Evolutionary conservation across 2,797 vertebrate species (phyloP).

Genomic region (Tragopan temminckii): DNA sequence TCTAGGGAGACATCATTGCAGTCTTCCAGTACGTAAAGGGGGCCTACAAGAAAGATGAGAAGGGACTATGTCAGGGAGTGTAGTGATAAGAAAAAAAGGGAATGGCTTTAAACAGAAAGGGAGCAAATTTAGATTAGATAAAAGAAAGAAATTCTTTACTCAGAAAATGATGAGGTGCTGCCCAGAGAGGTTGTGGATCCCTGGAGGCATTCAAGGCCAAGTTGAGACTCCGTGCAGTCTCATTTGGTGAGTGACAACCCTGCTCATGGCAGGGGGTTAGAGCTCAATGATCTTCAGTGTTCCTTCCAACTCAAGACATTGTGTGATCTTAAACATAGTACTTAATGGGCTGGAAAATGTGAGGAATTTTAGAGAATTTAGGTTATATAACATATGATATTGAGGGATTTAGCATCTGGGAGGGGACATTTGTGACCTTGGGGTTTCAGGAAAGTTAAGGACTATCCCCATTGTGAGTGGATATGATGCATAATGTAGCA

Average conservation of each 20-base stretch:
- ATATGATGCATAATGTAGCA: fast-evolving
- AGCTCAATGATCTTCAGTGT: neutral
- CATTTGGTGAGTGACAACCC: neutral
- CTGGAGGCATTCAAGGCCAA: neutral
- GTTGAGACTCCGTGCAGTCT: neutral
- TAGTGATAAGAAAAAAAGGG: neutral
- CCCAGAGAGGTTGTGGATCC: neutral
- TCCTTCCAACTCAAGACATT: neutral
- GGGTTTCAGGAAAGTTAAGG: neutral
- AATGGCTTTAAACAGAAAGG: neutral
- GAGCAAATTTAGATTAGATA: neutral
- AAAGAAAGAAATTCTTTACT: neutral
- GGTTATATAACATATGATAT: neutral
- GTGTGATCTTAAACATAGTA: neutral
- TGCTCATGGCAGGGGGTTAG: neutral
- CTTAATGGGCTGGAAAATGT: neutral
- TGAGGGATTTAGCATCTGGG: neutral
- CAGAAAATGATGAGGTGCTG: neutral
- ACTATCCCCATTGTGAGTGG: neutral
- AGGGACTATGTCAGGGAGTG: neutral
- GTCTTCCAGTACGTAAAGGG: neutral
- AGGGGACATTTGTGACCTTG: neutral
- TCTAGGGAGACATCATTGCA: neutral
- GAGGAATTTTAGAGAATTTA: neutral
- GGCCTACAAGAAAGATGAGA: neutral